These are phyloP conservation scores for Abramis brama DNA, from an alignment of 2,113 vertebrate species.

Conservation along the genomic window DNA sequence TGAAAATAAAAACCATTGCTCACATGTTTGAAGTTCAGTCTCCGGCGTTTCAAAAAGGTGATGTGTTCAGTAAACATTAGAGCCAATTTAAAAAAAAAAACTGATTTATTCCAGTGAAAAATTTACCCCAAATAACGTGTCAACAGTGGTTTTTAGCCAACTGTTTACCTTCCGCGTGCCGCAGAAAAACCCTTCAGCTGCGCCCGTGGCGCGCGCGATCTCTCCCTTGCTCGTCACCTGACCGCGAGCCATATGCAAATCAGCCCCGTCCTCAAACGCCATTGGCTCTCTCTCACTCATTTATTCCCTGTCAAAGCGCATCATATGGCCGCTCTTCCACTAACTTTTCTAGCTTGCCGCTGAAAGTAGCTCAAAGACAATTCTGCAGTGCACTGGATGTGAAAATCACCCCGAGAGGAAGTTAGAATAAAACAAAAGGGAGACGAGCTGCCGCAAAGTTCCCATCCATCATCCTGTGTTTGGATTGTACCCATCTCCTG, in stretches of 20 bases:
- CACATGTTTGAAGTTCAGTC: neutral
- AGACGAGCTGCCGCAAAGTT: slow-evolving; percentile 9
- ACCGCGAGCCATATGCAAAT: slow-evolving; percentile 87
- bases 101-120: neutral
- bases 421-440: slow-evolving; percentile 36
- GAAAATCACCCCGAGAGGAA: slow-evolving; percentile 53
- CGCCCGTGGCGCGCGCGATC: slow-evolving; percentile 28
- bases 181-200: slow-evolving; percentile 29
- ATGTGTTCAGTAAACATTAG: neutral
- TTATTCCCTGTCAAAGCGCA: slow-evolving; percentile 86
- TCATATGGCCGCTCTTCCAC: slow-evolving; percentile 82
- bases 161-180: slow-evolving; percentile 60
- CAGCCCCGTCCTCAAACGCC: slow-evolving; percentile 75
- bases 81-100: too few relatives aligned
- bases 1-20: neutral
- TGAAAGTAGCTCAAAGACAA: slow-evolving; percentile 69
- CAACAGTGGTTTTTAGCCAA: slow-evolving; percentile 41
- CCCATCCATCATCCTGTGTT: slow-evolving; percentile 16
- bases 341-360: slow-evolving; percentile 66
- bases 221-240: slow-evolving; percentile 78
- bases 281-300: slow-evolving; percentile 88
- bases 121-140: slow-evolving; percentile 21
- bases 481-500: slow-evolving; percentile 60
- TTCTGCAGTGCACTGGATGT: slow-evolving; percentile 63
- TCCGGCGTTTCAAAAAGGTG: neutral